phyloP scores from a whole-genome alignment of 2,888 invertebrate species.

The Tetheella fluctuosa region DNA sequence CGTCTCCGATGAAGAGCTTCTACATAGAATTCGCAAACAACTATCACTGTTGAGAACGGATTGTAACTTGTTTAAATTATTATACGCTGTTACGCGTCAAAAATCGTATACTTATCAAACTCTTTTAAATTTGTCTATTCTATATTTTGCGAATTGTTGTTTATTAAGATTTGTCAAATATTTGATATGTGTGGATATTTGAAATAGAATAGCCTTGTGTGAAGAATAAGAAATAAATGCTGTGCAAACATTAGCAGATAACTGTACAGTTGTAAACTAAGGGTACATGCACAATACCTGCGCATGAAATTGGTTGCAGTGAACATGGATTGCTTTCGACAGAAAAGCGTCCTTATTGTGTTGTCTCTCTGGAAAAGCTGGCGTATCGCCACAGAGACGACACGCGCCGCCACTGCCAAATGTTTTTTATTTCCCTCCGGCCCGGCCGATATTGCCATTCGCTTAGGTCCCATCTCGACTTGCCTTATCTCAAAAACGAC shows the following conservation, averaged over 20 bases:
- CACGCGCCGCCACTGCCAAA: slow-evolving; percentile 57
- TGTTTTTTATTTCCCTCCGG: slow-evolving; percentile 63
- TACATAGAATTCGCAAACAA: slow-evolving; percentile 65
- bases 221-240: too few species aligned
- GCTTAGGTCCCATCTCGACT: slow-evolving; percentile 53
- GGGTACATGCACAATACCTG: slow-evolving; percentile 24
- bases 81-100: too few species aligned
- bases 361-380: slow-evolving; percentile 67
- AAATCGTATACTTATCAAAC: too few species aligned
- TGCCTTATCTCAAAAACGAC: slow-evolving; percentile 43
- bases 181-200: too few species aligned
- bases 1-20: slow-evolving; percentile 54
- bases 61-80: too few species aligned
- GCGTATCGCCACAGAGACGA: slow-evolving; percentile 66
- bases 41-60: slow-evolving; percentile 38
- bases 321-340: slow-evolving; percentile 74
- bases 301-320: slow-evolving; percentile 62
- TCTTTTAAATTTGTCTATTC: too few species aligned
- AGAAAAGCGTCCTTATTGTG: slow-evolving; percentile 75
- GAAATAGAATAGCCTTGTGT: too few species aligned
- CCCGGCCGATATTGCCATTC: slow-evolving; percentile 71
- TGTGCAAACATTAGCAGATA: too few species aligned
- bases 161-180: too few species aligned
- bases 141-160: too few species aligned
- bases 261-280: too few species aligned